Evolutionary conservation across 2,888 invertebrate species (phyloP).

Genomic region (Candidula unifasciata): DNA sequence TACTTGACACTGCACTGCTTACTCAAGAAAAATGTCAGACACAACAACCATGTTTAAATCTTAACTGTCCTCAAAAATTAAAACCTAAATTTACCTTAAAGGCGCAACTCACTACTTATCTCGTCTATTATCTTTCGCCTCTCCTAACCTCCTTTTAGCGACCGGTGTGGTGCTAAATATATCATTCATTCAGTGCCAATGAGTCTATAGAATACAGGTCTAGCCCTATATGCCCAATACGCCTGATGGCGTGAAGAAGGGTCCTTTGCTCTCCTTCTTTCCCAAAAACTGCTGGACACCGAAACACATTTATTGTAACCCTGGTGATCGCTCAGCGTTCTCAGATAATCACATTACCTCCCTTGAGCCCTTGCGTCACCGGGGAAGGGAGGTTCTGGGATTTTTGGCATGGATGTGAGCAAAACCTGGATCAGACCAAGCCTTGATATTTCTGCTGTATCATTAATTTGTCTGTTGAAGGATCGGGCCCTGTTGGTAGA

Average conservation of each 20-base stretch:
- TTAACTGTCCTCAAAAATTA: too few relatives aligned
- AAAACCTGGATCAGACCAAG: slow-evolving; percentile 6
- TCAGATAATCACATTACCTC: slow-evolving; percentile 23
- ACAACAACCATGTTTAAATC: too few relatives aligned
- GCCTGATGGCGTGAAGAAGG: too few relatives aligned
- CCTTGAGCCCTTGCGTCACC: slow-evolving; percentile 1
- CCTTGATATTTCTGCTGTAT: not conserved
- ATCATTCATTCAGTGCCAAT: too few relatives aligned
- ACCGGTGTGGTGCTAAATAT: too few relatives aligned
- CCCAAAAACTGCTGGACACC: not conserved
- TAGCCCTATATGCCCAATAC: too few relatives aligned
- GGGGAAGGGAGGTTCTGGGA: not conserved
- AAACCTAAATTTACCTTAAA: not conserved
- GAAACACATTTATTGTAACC: slow-evolving; percentile 3
- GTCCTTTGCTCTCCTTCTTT: not conserved
- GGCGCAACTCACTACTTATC: not conserved
- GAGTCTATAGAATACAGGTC: too few relatives aligned
- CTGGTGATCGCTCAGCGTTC: not conserved
- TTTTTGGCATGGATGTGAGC: not conserved
- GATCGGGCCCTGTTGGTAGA: not conserved
- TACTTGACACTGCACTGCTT: too few relatives aligned
- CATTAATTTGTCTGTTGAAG: slow-evolving; percentile 4
- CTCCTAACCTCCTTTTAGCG: too few relatives aligned
- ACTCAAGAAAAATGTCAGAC: too few relatives aligned
- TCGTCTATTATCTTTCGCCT: not conserved